Evolutionary conservation across 2,888 invertebrate species (phyloP).

Genomic region (Dryomyza anilis): DNA sequence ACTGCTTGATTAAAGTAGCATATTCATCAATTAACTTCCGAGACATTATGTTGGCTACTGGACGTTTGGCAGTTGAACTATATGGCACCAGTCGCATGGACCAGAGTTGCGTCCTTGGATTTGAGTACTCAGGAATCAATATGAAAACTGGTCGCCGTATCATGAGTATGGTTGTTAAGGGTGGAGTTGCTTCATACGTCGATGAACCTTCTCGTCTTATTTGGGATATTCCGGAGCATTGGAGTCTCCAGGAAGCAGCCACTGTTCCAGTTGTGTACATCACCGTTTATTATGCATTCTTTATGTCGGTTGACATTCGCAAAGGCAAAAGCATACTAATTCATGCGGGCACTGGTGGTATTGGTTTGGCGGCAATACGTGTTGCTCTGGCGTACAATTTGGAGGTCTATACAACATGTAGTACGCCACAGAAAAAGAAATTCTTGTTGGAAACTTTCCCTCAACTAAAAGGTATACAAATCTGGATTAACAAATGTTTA

Average conservation of each 20-base stretch:
- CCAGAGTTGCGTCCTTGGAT: slow-evolving; percentile 72
- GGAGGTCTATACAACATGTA: slow-evolving; percentile 74
- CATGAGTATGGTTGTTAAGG: slow-evolving; percentile 67
- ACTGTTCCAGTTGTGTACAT: slow-evolving; percentile 81
- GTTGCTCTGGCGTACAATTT: slow-evolving; percentile 71
- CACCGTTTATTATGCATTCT: slow-evolving; percentile 67
- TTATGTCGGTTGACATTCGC: slow-evolving; percentile 50
- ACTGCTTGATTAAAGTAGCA: slow-evolving; percentile 62
- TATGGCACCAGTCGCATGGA: slow-evolving; percentile 70
- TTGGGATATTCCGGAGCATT: slow-evolving; percentile 75
- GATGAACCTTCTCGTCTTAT: slow-evolving; percentile 45
- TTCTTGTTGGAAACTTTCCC: slow-evolving; percentile 67
- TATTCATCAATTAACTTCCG: slow-evolving; percentile 90
- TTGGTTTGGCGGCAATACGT: slow-evolving; percentile 79
- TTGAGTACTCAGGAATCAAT: slow-evolving; percentile 70
- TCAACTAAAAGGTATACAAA: slow-evolving; percentile 63
- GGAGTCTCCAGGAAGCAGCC: slow-evolving; percentile 77
- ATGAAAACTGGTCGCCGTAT: slow-evolving; percentile 66
- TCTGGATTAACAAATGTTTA: neutral
- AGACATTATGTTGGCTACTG: slow-evolving; percentile 93
- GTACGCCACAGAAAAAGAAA: slow-evolving; percentile 68
- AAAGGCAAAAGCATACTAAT: slow-evolving; percentile 62
- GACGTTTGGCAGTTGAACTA: slow-evolving; percentile 83
- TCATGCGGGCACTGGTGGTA: slow-evolving; percentile 72
- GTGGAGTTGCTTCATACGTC: slow-evolving; percentile 65